Evolutionary conservation across 2,888 invertebrate species (phyloP), one percentile per base, ranked within the genome.

Genomic region (Erpobdella octoculata): DNA sequence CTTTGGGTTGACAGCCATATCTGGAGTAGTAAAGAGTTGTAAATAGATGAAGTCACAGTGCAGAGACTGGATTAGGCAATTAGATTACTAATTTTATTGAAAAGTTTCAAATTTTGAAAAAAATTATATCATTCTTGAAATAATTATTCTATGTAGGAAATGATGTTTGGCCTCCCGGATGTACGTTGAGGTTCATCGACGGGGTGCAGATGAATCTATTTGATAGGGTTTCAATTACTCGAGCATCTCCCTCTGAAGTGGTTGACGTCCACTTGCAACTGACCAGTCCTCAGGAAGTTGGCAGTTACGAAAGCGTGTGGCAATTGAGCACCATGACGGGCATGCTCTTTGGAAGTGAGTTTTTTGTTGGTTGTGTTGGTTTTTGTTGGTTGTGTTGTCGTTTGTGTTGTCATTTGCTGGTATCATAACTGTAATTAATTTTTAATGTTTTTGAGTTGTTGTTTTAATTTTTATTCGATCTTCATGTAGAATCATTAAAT

Each of bases 271-370:
- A 88, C 77, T 86, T 94, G 74, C 89, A 90, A 78, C 88, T 94
- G 86, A 87, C 87, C 68, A 91, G 92, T 80, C 94, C 95, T 9
- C 84, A 86, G 18, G 82, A 85, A 72, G 86, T 89, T 53, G 92
- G 92, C 15, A 87, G 88, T 25, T 91, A 90, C 83, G 88, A 90
- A 83, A 91, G 91, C 77, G 90, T 91, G 85, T 96, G 94, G 89
- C 88, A 93, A 80, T 87, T 95, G 86, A 89, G 89, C 79, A 92
- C 92, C 72, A 87, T 91, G 53, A 89, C 89, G 78, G 93, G 93
- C 74, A 88, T 90, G 78, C 91, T 90, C 84, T 93, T 95, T 86
- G 96, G 96, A 83, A 93, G 94, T 93, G 85, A 69, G 41, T 41
- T 21, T 3, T n/a, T 18, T 35, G 21, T 61, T 61, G 4, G 21